These are phyloP conservation scores for Drosophila serrata DNA, from an alignment of 1,140 invertebrate species.

Conservation along the genomic window DNA sequence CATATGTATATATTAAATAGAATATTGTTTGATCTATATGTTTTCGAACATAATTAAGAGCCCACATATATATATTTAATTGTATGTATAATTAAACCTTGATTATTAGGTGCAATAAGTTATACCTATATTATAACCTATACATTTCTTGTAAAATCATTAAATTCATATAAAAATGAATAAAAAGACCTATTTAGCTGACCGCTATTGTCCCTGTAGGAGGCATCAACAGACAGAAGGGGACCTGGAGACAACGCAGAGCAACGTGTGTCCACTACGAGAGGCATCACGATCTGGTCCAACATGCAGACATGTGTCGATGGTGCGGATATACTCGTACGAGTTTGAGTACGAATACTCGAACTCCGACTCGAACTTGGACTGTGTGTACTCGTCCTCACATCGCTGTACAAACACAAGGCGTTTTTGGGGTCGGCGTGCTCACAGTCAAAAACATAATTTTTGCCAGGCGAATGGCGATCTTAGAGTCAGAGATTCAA, in stretches of 20 bases:
- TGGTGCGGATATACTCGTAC: slow-evolving; percentile 40
- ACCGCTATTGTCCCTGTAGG: not conserved
- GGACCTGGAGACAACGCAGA: slow-evolving; percentile 2
- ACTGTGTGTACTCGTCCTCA: not conserved
- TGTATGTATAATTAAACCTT: not conserved
- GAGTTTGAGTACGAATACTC: not conserved
- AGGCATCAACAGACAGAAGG: not conserved
- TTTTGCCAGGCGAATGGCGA: slow-evolving; percentile 31
- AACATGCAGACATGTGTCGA: slow-evolving; percentile 70
- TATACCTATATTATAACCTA: too few relatives aligned
- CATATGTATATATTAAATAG: not conserved
- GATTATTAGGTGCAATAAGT: not conserved
- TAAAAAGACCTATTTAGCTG: not conserved
- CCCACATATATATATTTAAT: not conserved
- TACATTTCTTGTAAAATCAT: not conserved
- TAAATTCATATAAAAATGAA: not conserved
- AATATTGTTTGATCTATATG: not conserved
- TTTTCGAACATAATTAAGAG: not conserved
- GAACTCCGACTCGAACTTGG: not conserved
- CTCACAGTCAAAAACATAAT: slow-evolving; percentile 62
- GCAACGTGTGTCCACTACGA: slow-evolving; percentile 78
- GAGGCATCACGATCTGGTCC: slow-evolving; percentile 75
- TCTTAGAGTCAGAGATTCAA: not conserved
- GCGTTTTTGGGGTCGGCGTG: slow-evolving; percentile 31
- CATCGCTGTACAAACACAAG: slow-evolving; percentile 22